These are phyloP conservation scores for Trididemnum nubilum DNA, from an alignment of 23 tunicate genomes.

Conservation along the genomic window DNA sequence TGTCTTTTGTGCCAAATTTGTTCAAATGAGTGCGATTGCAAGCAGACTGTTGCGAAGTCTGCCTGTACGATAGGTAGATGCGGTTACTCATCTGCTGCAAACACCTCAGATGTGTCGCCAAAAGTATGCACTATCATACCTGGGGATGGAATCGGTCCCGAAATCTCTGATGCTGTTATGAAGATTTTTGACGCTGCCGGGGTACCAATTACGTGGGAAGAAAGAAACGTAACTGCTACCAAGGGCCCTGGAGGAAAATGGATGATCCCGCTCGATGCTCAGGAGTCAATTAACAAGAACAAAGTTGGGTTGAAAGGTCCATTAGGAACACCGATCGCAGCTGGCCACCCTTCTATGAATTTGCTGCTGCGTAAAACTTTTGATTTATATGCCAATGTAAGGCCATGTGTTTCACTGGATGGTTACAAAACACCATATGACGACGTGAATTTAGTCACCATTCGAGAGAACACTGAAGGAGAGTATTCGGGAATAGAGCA, in stretches of 20 bases:
- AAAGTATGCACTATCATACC: constrained; percentile 85
- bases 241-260: constrained; percentile 97
- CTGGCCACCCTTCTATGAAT: constrained; percentile 98
- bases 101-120: constrained; percentile 17
- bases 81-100: constrained; percentile 24
- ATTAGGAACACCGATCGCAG: constrained; percentile 90
- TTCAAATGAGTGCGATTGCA: no score
- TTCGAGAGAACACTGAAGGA: constrained; percentile 96
- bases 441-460: constrained; percentile 88
- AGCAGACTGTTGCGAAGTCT: constrained; percentile 13
- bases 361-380: constrained; percentile 88
- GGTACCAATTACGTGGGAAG: constrained; percentile 95
- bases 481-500: constrained; percentile 99
- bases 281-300: constrained; percentile 86
- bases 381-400: constrained; percentile 90
- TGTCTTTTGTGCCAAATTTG: no score
- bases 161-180: constrained; percentile 91
- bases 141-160: constrained; percentile 99
- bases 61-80: constrained; percentile 22
- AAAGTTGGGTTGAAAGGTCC: constrained; percentile 97
- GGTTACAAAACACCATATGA: constrained; percentile 94
- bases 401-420: constrained; percentile 92
- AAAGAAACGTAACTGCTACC: constrained; percentile 84
- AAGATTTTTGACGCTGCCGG: constrained; percentile 98
- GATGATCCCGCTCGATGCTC: constrained; percentile 86